Percentiles rank a stretch among this genome's conserved stretches.
phyloP scores from a whole-genome alignment of 2,888 invertebrate genomes.

The Diachrysia chrysitis region DNA sequence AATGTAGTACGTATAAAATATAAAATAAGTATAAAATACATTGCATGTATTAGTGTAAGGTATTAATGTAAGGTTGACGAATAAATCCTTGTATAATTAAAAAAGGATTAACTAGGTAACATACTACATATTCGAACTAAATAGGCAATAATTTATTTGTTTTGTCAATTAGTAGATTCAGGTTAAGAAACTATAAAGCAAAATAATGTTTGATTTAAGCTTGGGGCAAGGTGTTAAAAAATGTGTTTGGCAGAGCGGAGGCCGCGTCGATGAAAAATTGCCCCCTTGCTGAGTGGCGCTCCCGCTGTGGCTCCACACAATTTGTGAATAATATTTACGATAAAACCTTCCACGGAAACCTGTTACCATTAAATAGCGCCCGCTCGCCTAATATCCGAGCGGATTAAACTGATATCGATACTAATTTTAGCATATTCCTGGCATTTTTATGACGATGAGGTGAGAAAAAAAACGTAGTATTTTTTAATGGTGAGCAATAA shows the following conservation, averaged over 20 bases:
- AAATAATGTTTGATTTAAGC: slow-evolving; percentile 85
- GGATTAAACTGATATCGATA: slow-evolving; percentile 74
- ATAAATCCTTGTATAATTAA: neutral
- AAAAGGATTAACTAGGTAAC: neutral
- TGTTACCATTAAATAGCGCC: slow-evolving; percentile 77
- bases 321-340: slow-evolving; percentile 87
- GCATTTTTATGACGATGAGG: slow-evolving; percentile 69
- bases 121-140: neutral
- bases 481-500: slow-evolving; percentile 77
- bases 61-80: neutral
- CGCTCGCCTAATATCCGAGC: slow-evolving; percentile 71
- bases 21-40: neutral
- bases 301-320: slow-evolving; percentile 85
- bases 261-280: slow-evolving; percentile 86
- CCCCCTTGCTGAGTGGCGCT: slow-evolving; percentile 85
- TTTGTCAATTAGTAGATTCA: too few species aligned
- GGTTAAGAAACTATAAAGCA: slow-evolving; percentile 80
- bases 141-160: too few species aligned
- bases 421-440: slow-evolving; percentile 69
- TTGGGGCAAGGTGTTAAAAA: slow-evolving; percentile 86
- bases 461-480: slow-evolving; percentile 68
- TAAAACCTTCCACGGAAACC: slow-evolving; percentile 81
- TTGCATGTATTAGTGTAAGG: neutral
- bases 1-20: too few species aligned
- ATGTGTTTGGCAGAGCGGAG: slow-evolving; percentile 85